Base-by-base conservation (phyloP, 2,797 vertebrate species). In the Aythya fuligula region DNA sequence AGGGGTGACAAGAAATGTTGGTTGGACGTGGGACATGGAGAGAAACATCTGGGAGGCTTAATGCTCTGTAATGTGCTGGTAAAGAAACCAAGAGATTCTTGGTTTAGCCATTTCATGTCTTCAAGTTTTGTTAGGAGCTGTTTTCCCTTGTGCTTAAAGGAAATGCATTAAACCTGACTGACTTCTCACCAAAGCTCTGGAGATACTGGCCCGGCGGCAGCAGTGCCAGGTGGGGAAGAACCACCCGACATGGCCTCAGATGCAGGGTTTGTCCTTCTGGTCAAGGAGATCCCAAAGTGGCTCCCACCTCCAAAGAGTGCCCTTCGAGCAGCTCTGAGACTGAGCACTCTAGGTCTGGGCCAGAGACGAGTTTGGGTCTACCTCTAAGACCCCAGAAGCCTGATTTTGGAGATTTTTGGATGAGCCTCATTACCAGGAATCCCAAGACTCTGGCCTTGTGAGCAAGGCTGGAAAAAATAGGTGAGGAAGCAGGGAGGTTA, bases 161-260 rank as follows among this genome's bases (percentile, higher is more conserved):
- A n/a, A 24, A 17, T 4, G 6, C 3, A 58, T 8, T 78, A 28
- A 83, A 88, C 14, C 53, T 32, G 64, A 21, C 18, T n/a, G 49
- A 8, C 38, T 66, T 61, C 39, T 41, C 9, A 4, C 39, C 47
- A 12, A 34, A 58, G 34, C 14, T 62, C 41, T 62, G 54, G 30
- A 72, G 18, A n/a, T 47, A 21, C 11, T 62, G 34, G 6, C 36
- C 49, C 2, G 3, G 22, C 54, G 0, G 0, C 6, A 53, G 24
- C 28, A 60, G 38, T 1, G 2, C 15, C 27, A 13, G 0, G 0
- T 5, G 28, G 27, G 61, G 30, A 74, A 2, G 1, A 94, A 56
- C 38, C 8, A 19, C 24, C 11, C 76, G 21, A 30, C 0, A 0
- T 61, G 16, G 18, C 30, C 17, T 81, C 38, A 81, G 80, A 69